Evolutionary conservation across 1,140 invertebrate species (phyloP).

Genomic region (Drosophila asahinai): DNA sequence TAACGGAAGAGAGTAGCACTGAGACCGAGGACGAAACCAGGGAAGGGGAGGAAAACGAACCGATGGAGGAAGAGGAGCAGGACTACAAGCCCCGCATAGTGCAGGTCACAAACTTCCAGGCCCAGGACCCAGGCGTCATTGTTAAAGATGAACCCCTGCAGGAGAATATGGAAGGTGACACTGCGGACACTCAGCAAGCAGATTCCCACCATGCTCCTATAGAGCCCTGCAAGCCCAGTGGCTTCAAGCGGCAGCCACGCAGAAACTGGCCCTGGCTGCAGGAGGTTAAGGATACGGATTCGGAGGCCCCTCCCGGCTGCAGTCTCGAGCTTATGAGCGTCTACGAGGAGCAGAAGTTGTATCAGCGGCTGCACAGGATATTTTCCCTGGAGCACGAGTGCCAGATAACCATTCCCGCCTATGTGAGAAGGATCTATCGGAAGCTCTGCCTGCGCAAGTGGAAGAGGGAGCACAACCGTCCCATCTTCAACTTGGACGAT

Average conservation of each 20-base stretch:
- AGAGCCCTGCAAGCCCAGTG: conserved; percentile 69
- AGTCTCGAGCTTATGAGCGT: conserved; percentile 85
- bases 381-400: conserved; percentile 48
- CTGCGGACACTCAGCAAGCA: conserved; percentile 1
- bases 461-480: conserved; percentile 87
- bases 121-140: conserved; percentile 20
- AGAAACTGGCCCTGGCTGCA: conserved; percentile 81
- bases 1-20: conserved; percentile 3
- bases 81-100: conserved; percentile 73
- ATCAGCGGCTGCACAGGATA: conserved; percentile 85
- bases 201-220: background rate
- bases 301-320: conserved; percentile 8
- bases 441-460: conserved; percentile 88
- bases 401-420: conserved; percentile 73
- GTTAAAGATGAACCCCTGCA: conserved; percentile 52
- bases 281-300: conserved; percentile 23
- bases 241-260: conserved; percentile 63
- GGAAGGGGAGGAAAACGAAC: conserved; percentile 6
- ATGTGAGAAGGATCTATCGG: conserved; percentile 86
- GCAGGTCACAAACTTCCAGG: conserved; percentile 79
- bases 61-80: conserved; percentile 10
- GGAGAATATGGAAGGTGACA: conserved; percentile 39
- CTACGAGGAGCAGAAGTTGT: conserved; percentile 87
- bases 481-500: conserved; percentile 87
- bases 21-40: conserved; percentile 46